These are phyloP conservation scores for Thereuonema tuberculata DNA, from an alignment of 1,140 invertebrate genomes.

Conservation along the genomic window DNA sequence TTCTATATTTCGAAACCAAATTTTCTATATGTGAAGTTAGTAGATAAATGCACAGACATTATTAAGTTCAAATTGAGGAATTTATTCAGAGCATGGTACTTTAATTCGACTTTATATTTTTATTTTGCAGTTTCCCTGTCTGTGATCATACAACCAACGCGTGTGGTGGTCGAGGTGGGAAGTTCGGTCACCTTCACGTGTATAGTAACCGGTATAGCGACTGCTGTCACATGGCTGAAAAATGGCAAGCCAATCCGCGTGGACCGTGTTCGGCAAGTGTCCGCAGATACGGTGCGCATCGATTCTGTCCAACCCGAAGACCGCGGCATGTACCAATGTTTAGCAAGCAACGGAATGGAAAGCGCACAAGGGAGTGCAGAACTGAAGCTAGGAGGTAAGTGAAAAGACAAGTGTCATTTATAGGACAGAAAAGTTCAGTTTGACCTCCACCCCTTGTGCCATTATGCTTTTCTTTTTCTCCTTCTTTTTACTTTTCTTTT, in stretches of 20 bases:
- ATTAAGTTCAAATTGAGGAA: too few species aligned
- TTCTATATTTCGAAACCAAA: too few species aligned
- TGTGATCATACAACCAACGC: slow-evolving; percentile 54
- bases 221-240: not conserved
- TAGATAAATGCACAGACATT: too few species aligned
- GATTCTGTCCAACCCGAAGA: slow-evolving; percentile 60
- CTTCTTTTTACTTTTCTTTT: not conserved
- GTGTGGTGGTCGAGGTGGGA: slow-evolving; percentile 29
- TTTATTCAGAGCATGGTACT: too few species aligned
- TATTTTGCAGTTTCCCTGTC: slow-evolving; percentile 47
- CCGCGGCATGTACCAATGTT: slow-evolving; percentile 77
- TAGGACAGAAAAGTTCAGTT: too few species aligned
- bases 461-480: not conserved
- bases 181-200: slow-evolving; percentile 5
- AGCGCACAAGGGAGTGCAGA: slow-evolving; percentile 69
- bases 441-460: not conserved
- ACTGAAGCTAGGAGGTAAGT: slow-evolving; percentile 61
- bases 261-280: not conserved
- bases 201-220: slow-evolving; percentile 1
- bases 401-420: slow-evolving; percentile 13
- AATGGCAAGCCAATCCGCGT: not conserved
- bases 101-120: not conserved
- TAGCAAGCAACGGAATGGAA: slow-evolving; percentile 60
- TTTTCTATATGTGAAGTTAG: too few species aligned
- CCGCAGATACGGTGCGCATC: slow-evolving; percentile 26